A percentile compares a stretch with the other conserved stretches of the same genome.
Conservation (phyloP, 2,113 vertebrate species). For the Cebidichthys violaceus region DNA sequence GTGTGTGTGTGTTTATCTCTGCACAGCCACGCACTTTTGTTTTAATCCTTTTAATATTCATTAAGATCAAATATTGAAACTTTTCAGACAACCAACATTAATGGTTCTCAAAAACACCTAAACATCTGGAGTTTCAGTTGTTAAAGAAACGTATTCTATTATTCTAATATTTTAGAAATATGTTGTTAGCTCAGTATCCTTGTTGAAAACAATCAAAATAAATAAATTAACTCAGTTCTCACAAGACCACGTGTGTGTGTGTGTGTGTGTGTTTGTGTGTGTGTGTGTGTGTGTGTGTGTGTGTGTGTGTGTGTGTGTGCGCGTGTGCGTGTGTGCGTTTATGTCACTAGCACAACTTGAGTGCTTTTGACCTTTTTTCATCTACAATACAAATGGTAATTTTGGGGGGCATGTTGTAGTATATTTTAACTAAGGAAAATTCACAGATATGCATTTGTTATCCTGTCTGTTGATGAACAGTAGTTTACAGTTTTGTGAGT, state of each 20-base stretch:
- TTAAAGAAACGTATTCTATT: neutral
- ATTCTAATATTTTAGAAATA: neutral
- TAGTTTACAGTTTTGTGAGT: neutral
- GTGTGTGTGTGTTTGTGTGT: no score
- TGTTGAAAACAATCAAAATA: neutral
- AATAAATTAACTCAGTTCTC: neutral
- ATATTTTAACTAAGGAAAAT: neutral
- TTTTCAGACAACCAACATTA: neutral
- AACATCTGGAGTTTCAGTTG: neutral
- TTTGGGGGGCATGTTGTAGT: neutral
- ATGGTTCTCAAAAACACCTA: neutral
- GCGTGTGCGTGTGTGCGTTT: neutral
- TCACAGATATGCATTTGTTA: neutral
- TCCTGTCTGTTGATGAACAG: neutral
- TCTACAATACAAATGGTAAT: neutral
- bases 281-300: no score
- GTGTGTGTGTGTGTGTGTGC: neutral
- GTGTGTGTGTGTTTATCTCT: neutral
- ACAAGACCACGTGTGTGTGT: neutral
- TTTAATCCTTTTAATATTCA: constrained; percentile 13
- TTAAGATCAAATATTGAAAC: neutral
- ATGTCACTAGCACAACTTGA: neutral
- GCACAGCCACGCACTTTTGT: constrained; percentile 4
- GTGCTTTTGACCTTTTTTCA: neutral
- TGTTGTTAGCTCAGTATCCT: neutral